Percentiles rank a stretch among this genome's conserved stretches.
phyloP scores from a whole-genome alignment of 2,797 vertebrate genomes.

The Rhadinocentrus ornatus region DNA sequence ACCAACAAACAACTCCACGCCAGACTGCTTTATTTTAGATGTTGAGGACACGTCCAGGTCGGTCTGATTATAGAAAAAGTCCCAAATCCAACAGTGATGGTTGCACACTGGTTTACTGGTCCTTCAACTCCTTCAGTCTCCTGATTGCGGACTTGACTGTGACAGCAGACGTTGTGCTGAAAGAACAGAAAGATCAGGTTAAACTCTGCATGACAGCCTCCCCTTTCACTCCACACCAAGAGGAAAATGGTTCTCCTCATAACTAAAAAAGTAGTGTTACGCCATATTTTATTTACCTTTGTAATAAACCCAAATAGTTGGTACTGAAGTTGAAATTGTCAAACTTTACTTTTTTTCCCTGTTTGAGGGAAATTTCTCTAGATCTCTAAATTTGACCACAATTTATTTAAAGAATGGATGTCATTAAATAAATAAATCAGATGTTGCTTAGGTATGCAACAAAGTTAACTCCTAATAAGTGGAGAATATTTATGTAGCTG shows the following conservation, averaged over 20 bases:
- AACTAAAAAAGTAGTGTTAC: neutral
- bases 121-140: slow-evolving; percentile 98
- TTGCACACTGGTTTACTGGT: slow-evolving; percentile 87
- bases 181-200: slow-evolving; percentile 6
- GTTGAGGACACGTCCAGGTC: slow-evolving; percentile 67
- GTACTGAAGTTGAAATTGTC: neutral
- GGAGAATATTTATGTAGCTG: no score
- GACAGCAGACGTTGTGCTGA: slow-evolving; percentile 97
- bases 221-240: neutral
- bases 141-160: slow-evolving; percentile 99
- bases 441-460: no score
- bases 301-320: no score
- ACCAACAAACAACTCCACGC: slow-evolving; percentile 60
- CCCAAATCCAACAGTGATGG: slow-evolving; percentile 65
- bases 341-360: neutral
- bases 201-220: neutral
- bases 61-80: slow-evolving; percentile 74
- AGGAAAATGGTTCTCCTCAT: neutral
- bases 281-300: no score
- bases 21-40: slow-evolving; percentile 77
- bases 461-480: no score
- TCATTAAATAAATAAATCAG: no score
- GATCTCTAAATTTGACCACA: neutral
- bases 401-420: no score
- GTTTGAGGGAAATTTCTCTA: neutral